A percentile compares a stretch with the other conserved stretches of the same genome.
These are phyloP conservation scores for Platysteira castanea DNA, from an alignment of 2,113 vertebrate species.

Conservation along the genomic window DNA sequence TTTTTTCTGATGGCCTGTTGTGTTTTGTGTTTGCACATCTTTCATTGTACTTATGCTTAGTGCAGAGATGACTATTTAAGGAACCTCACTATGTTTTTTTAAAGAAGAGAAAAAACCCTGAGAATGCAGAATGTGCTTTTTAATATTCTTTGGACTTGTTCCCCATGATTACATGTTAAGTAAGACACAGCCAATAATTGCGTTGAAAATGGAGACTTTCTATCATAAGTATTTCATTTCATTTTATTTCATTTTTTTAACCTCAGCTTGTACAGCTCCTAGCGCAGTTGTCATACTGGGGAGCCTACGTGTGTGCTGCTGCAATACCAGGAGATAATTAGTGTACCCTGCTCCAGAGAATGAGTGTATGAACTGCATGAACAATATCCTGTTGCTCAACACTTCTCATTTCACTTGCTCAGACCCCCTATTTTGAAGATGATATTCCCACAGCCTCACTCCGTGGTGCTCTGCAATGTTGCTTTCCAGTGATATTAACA, in stretches of 20 bases:
- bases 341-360: neutral
- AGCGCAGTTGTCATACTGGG: neutral
- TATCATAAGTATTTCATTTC: neutral
- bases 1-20: neutral
- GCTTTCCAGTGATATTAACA: constrained; percentile 38
- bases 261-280: neutral
- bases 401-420: neutral
- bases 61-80: constrained; percentile 21
- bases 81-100: neutral
- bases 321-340: neutral
- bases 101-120: neutral
- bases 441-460: constrained; percentile 33
- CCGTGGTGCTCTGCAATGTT: neutral
- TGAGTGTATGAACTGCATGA: neutral
- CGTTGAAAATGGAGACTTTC: neutral
- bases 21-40: constrained; percentile 28
- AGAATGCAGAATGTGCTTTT: neutral
- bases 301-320: neutral
- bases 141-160: neutral
- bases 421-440: neutral
- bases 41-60: constrained; percentile 5
- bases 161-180: neutral
- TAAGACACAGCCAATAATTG: neutral
- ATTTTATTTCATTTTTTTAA: neutral
- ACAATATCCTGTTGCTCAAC: neutral